Evolutionary conservation across 2,113 vertebrate genomes (phyloP).

Genomic region (Tichodroma muraria): DNA sequence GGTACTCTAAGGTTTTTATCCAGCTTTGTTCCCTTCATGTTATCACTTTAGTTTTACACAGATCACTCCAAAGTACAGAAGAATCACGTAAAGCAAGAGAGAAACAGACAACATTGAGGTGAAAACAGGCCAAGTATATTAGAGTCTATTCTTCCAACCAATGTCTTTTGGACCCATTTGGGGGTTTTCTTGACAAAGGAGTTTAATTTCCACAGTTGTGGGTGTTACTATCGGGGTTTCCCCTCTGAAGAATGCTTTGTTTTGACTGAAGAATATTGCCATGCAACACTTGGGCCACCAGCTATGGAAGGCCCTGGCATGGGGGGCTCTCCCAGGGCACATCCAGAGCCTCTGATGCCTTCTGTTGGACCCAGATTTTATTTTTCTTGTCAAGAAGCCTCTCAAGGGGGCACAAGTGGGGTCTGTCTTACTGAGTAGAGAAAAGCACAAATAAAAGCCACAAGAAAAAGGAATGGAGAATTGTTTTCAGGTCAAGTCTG

Average conservation of each 20-base stretch:
- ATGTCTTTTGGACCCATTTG: neutral
- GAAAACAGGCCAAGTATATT: neutral
- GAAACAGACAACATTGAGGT: neutral
- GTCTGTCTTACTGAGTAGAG: neutral
- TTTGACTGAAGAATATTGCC: neutral
- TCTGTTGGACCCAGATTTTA: neutral
- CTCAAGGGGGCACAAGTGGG: accelerated
- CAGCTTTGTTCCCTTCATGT: neutral
- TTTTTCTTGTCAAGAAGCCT: neutral
- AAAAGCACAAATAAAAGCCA: neutral
- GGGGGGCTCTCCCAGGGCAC: neutral
- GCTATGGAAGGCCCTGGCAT: neutral
- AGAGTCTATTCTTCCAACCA: neutral
- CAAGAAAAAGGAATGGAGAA: neutral
- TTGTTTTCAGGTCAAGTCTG: neutral
- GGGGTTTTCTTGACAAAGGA: neutral
- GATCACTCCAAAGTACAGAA: neutral
- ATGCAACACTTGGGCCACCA: neutral
- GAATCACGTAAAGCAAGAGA: neutral
- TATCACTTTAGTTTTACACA: neutral
- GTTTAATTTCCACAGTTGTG: neutral
- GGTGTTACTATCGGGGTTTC: neutral
- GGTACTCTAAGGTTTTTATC: neutral
- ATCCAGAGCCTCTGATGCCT: neutral
- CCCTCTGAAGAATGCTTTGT: neutral